Evolutionary conservation across 92 coral and sea anemone genomes (phyloP).

Genomic region (Actinostola sp.): DNA sequence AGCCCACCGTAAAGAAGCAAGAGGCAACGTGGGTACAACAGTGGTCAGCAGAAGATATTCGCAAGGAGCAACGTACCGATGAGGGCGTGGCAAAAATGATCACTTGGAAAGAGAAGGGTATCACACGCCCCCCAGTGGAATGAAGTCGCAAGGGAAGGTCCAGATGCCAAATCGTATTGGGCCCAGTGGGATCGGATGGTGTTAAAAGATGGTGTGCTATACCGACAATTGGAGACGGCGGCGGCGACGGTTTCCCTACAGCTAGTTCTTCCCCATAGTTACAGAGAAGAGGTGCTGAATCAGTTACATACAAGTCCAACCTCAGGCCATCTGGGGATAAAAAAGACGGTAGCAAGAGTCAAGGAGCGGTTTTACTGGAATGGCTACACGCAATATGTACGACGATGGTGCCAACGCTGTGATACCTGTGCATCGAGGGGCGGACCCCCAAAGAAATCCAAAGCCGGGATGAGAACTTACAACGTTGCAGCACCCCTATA

Average conservation of each 20-base stretch:
- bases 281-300: constrained; percentile 5
- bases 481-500: constrained; percentile 47
- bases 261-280: constrained; percentile 16
- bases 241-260: constrained; percentile 11
- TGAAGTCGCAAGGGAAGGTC: background rate
- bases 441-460: constrained; percentile 18
- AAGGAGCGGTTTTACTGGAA: constrained; percentile 35
- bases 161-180: constrained; percentile 11
- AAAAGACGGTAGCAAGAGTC: constrained; percentile 20
- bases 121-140: constrained; percentile 9
- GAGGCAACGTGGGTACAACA: background rate
- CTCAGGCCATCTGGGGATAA: constrained; percentile 36
- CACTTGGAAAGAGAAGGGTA: constrained; percentile 13
- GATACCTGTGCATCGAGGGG: constrained; percentile 27
- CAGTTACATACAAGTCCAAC: constrained; percentile 25
- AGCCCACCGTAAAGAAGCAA: background rate
- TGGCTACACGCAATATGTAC: constrained; percentile 6
- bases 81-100: background rate
- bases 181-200: constrained; percentile 22
- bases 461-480: constrained; percentile 29
- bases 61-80: constrained; percentile 8
- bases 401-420: constrained; percentile 25
- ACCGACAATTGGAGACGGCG: constrained; percentile 25
- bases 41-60: constrained; percentile 1
- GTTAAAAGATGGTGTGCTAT: constrained; percentile 20